A percentile compares a stretch with the other conserved stretches of the same genome.
phyloP scores from a whole-genome alignment of 2,888 invertebrate genomes.

The Synergus gifuensis region DNA sequence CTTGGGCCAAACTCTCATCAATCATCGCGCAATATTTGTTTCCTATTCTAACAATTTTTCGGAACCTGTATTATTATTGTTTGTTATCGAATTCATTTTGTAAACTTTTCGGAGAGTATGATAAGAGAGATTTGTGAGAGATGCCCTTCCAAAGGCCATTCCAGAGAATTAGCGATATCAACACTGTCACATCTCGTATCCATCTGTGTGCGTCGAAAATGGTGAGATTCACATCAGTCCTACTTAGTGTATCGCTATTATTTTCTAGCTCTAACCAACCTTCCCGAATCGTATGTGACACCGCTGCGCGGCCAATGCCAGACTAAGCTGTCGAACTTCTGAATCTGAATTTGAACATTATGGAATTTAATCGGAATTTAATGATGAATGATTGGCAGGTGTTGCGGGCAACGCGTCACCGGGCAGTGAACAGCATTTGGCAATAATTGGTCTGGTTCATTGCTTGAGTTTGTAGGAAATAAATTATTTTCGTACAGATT shows the following conservation, averaged over 20 bases:
- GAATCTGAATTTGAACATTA: constrained; percentile 65
- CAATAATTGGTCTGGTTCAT: constrained; percentile 72
- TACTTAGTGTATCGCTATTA: constrained; percentile 73
- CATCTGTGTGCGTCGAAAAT: constrained; percentile 77
- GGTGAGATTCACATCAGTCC: constrained; percentile 77
- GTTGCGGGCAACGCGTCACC: constrained; percentile 72
- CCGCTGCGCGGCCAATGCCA: constrained; percentile 70
- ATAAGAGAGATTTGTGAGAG: constrained; percentile 63
- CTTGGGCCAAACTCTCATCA: constrained; percentile 67
- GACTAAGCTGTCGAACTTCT: constrained; percentile 70
- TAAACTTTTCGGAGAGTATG: neutral
- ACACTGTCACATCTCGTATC: constrained; percentile 76
- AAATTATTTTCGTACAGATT: constrained; percentile 56
- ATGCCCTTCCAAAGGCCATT: constrained; percentile 57
- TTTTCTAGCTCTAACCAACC: constrained; percentile 76
- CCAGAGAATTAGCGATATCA: constrained; percentile 72
- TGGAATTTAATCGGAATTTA: constrained; percentile 66
- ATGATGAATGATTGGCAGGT: constrained; percentile 74
- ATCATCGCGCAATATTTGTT: constrained; percentile 43
- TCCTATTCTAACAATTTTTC: neutral
- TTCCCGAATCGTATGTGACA: constrained; percentile 72
- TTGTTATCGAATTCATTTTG: neutral
- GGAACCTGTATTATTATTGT: too few species aligned
- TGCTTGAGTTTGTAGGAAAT: constrained; percentile 65
- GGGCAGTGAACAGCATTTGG: constrained; percentile 71